Percentiles rank a stretch among this genome's conserved stretches.
Evolutionary conservation across 2,113 vertebrate species (phyloP).

Genomic region (Aspiorhynchus laticeps): DNA sequence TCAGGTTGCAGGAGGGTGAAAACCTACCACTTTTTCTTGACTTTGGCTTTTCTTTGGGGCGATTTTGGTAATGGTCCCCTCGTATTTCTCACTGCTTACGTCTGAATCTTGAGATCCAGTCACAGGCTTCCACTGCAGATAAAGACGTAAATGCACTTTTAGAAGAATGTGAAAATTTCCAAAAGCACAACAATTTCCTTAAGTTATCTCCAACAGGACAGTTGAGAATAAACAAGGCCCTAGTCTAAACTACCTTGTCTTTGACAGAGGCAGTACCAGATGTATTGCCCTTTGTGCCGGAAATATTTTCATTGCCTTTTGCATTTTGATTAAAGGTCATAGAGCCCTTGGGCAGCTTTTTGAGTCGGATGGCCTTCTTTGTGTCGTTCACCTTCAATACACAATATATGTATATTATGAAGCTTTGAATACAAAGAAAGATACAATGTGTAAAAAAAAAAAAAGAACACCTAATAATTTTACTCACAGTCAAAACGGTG

Average conservation of each 20-base stretch:
- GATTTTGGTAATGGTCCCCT: conserved; percentile 70
- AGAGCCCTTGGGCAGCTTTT: conserved; percentile 81
- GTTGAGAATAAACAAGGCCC: not conserved
- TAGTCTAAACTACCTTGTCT: conserved; percentile 78
- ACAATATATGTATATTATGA: not conserved
- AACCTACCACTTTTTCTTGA: conserved; percentile 33
- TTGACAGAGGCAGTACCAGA: conserved; percentile 81
- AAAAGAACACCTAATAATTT: too few species aligned
- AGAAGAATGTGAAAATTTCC: not conserved
- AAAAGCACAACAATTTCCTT: not conserved
- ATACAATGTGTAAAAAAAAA: not conserved
- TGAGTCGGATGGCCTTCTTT: conserved; percentile 86
- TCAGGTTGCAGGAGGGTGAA: not conserved
- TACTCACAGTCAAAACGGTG: conserved; percentile 84
- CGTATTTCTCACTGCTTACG: conserved; percentile 69
- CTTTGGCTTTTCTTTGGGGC: conserved; percentile 44
- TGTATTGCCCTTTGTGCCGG: conserved; percentile 83
- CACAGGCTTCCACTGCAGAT: conserved; percentile 71
- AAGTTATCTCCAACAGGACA: not conserved
- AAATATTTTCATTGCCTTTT: conserved; percentile 71
- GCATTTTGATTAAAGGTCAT: conserved; percentile 84
- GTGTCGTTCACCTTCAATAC: conserved; percentile 36
- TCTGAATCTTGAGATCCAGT: conserved; percentile 49
- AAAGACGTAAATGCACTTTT: not conserved
- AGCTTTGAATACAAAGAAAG: not conserved